These are phyloP conservation scores for Cladopsammia gracilis DNA, from an alignment of 64 coral and sea anemone genomes.

Conservation along the genomic window DNA sequence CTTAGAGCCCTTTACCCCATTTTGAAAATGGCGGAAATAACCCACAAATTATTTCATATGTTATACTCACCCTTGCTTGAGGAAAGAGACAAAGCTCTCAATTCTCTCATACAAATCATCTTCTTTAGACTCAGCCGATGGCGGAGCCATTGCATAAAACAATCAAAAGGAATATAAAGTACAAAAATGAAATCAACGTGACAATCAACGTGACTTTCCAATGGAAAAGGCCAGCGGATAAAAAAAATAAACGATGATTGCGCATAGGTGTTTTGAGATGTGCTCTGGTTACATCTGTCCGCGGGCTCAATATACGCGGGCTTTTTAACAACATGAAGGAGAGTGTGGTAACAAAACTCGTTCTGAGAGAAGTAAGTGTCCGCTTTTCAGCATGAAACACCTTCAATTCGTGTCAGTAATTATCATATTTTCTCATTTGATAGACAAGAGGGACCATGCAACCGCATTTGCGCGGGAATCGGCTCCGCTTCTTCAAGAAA, in stretches of 20 bases:
- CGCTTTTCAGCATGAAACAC: not conserved
- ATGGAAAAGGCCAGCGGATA: not conserved
- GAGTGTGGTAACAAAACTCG: conserved; percentile 47
- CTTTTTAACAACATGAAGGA: conserved; percentile 1
- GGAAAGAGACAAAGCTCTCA: conserved; percentile 61
- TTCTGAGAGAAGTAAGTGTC: conserved; percentile 39
- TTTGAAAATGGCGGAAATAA: not conserved
- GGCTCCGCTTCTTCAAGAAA: conserved; percentile 55
- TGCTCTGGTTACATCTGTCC: not conserved
- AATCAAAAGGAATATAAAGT: not conserved
- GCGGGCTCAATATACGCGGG: conserved; percentile 8
- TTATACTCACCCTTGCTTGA: conserved; percentile 67
- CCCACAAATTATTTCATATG: not conserved
- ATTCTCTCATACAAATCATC: conserved; percentile 75
- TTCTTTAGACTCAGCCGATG: conserved; percentile 49
- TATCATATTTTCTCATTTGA: not conserved
- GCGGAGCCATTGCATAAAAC: conserved; percentile 1
- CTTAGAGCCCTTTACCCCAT: too few relatives aligned
- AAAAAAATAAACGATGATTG: not conserved
- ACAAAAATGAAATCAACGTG: not conserved
- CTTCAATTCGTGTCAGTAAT: not conserved
- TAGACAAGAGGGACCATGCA: conserved; percentile 46
- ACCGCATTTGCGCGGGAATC: conserved; percentile 39
- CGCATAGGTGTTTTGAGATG: conserved; percentile 15
- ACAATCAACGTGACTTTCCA: too few relatives aligned